Conservation (phyloP, 2,888 invertebrate species). For the Rutpela maculata region DNA sequence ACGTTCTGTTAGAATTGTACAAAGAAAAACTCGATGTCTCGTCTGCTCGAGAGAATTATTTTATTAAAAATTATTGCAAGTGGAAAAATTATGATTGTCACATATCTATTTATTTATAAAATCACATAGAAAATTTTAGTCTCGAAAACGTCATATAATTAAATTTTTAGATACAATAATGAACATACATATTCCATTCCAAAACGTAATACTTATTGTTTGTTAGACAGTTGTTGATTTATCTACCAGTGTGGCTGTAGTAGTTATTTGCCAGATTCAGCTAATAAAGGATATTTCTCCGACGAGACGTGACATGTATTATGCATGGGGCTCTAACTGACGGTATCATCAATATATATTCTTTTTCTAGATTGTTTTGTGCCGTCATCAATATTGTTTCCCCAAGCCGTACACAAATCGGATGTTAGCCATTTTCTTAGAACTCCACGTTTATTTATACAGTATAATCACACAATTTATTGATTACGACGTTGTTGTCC, state of each 20-base stretch:
- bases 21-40: no score
- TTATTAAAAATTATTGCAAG: no score
- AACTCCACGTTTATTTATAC: slow-evolving; percentile 51
- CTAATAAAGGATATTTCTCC: slow-evolving; percentile 41
- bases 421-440: slow-evolving; percentile 36
- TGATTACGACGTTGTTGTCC: neutral
- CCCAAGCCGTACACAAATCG: slow-evolving; percentile 38
- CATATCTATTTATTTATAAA: no score
- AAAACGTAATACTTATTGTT: slow-evolving; percentile 15
- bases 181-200: neutral
- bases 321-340: slow-evolving; percentile 52
- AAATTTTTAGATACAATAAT: neutral
- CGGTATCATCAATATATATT: slow-evolving; percentile 52
- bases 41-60: no score
- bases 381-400: slow-evolving; percentile 17
- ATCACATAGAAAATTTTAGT: no score
- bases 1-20: no score
- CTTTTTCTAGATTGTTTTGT: slow-evolving; percentile 41
- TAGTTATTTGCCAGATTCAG: slow-evolving; percentile 32
- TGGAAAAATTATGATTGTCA: no score
- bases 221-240: slow-evolving; percentile 21
- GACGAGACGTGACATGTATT: slow-evolving; percentile 50
- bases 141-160: neutral
- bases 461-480: neutral
- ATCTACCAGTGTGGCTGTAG: slow-evolving; percentile 1